Evolutionary conservation across 2,113 vertebrate species (phyloP).

Genomic region (Ranitomeya imitator): DNA sequence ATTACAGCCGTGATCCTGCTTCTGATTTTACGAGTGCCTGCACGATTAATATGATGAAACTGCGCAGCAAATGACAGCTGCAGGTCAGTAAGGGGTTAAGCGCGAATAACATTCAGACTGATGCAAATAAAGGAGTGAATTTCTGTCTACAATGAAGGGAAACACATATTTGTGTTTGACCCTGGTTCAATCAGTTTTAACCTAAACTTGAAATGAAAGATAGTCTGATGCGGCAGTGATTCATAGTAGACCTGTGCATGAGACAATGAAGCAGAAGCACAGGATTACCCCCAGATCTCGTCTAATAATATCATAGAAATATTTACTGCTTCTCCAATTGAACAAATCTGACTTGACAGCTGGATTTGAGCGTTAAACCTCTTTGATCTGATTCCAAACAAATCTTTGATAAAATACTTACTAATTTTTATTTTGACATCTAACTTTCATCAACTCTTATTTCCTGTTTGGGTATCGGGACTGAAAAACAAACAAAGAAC

Average conservation of each 20-base stretch:
- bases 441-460: conserved; percentile 29
- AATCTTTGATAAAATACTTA: conserved; percentile 20
- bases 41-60: neutral
- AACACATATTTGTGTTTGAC: conserved; percentile 9
- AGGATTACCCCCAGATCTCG: conserved; percentile 14
- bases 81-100: neutral
- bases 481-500: conserved; percentile 16
- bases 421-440: conserved; percentile 10
- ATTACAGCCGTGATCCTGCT: neutral
- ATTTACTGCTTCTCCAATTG: conserved; percentile 12
- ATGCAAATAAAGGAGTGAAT: neutral
- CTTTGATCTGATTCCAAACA: conserved; percentile 39
- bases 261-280: conserved; percentile 25
- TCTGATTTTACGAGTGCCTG: neutral
- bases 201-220: conserved; percentile 6
- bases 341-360: conserved; percentile 5
- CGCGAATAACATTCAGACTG: neutral
- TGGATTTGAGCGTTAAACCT: conserved; percentile 24
- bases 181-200: neutral
- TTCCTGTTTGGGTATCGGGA: conserved; percentile 8
- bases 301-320: conserved; percentile 31
- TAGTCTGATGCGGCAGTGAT: conserved; percentile 6
- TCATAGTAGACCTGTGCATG: neutral
- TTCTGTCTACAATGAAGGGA: conserved; percentile 3
- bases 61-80: neutral